Percentiles rank a stretch among this genome's conserved stretches.
phyloP scores from a whole-genome alignment of 2,113 vertebrate species.

The Phasianus colchicus region DNA sequence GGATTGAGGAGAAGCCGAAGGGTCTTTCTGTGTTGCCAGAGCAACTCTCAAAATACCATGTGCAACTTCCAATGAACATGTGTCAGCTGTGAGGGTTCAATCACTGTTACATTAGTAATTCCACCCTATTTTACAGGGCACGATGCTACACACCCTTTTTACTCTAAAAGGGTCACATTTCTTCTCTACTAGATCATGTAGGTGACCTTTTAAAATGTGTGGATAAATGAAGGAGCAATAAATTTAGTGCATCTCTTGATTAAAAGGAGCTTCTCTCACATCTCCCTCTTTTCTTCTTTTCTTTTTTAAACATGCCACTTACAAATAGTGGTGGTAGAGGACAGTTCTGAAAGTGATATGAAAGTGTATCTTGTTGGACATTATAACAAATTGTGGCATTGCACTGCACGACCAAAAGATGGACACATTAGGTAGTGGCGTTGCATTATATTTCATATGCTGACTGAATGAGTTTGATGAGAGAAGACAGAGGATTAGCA shows the following conservation, averaged over 20 bases:
- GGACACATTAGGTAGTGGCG: conserved; percentile 30
- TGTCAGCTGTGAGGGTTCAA: background rate
- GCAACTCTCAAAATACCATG: background rate
- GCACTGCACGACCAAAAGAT: conserved; percentile 50
- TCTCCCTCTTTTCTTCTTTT: conserved; percentile 45
- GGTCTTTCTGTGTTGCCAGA: background rate
- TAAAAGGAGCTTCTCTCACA: conserved; percentile 47
- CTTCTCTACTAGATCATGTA: conserved; percentile 38
- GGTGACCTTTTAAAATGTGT: conserved; percentile 69
- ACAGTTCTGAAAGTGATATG: conserved; percentile 38
- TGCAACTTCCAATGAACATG: background rate
- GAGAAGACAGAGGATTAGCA: conserved; percentile 54
- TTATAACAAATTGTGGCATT: conserved; percentile 48
- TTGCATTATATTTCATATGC: conserved; percentile 42
- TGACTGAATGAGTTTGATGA: conserved; percentile 62
- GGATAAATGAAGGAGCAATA: conserved; percentile 69
- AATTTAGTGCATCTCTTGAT: conserved; percentile 67
- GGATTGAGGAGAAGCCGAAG: background rate
- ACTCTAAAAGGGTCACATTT: conserved; percentile 62
- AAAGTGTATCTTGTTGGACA: conserved; percentile 47
- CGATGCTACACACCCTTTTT: conserved; percentile 49
- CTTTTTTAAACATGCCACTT: conserved; percentile 45
- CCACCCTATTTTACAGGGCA: conserved; percentile 31
- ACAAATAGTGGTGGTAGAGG: conserved; percentile 14
- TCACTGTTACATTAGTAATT: conserved; percentile 50